Evolutionary conservation across 2,888 invertebrate species (phyloP).

Genomic region (Drosophila vallismaia): DNA sequence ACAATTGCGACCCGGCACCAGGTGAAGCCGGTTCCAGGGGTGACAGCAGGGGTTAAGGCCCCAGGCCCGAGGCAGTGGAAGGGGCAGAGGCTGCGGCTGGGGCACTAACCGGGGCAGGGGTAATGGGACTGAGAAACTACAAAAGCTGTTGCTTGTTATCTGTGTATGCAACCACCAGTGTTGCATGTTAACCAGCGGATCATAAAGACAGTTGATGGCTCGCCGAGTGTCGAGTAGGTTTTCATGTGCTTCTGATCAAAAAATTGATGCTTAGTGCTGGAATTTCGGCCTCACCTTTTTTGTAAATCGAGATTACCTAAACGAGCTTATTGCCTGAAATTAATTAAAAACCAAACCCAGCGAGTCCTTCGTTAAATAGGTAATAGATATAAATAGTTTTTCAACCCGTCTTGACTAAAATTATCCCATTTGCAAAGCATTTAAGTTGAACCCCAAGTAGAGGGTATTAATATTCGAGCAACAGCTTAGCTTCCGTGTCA

Average conservation of each 20-base stretch:
- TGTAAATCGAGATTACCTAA: background rate
- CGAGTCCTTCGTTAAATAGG: too few relatives aligned
- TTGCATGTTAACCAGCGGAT: constrained; percentile 37
- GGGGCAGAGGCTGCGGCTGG: background rate
- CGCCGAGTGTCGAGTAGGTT: background rate
- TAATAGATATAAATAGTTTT: too few relatives aligned
- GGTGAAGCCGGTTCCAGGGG: background rate
- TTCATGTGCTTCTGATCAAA: background rate
- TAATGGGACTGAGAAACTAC: constrained; percentile 14
- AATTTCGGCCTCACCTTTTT: background rate
- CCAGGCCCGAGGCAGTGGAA: background rate
- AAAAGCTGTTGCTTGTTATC: constrained; percentile 75
- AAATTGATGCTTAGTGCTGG: background rate
- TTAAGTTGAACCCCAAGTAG: too few relatives aligned
- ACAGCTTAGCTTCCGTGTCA: background rate
- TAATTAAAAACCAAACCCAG: too few relatives aligned
- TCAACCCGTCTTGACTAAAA: too few relatives aligned
- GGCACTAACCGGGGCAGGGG: background rate
- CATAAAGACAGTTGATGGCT: constrained; percentile 28
- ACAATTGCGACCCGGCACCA: constrained; percentile 7
- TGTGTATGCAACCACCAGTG: constrained; percentile 52
- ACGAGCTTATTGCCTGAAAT: too few relatives aligned
- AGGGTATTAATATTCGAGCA: too few relatives aligned
- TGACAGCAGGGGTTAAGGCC: background rate
- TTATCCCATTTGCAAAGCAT: too few relatives aligned